Evolutionary conservation across 2,888 invertebrate genomes (phyloP), one percentile per base, ranked within the genome.

Genomic region (Furcula furcula): DNA sequence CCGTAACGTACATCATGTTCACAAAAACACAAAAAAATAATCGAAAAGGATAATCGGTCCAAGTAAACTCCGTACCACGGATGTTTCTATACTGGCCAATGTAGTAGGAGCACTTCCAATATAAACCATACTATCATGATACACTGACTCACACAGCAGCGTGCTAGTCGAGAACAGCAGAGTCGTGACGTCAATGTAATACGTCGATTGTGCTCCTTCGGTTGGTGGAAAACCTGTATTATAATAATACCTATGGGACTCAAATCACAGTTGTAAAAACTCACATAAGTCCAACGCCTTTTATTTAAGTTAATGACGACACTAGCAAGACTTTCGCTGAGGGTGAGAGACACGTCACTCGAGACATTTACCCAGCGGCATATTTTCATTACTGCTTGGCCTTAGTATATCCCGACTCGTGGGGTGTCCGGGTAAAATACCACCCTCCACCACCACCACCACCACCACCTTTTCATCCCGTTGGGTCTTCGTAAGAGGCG

Each of bases 1-100:
- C 77, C 2, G 81, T 65, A 64, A n/a, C n/a, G n/a, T 77, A 77
- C 86, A 86, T 86, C 36, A 44, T 72, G 36, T n/a, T 18, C 30
- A 34, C 29, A 23, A 36, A 18, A 44, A 31, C 29, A 49, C 40
- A 34, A 40, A 29, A 34, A 12, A 20, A 36, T 42, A 27, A 36
- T 12, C 29, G 29, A 27, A 40, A 27, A 25, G 30, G 16, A 32
- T 34, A 32, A 37, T 23, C 36, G 45, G 33, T 40, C 31, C 31
- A 32, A 44, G 37, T 45, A 23, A 40, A 34, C 39, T 34, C 34
- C 39, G 34, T 34, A 29, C 41, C 45, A 41, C 46, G 50, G 37
- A 36, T 39, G 37, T 44, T 36, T 41, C 49, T 45, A 55, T 54
- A 79, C 78, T 79, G 80, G 55, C 40, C 42, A 40, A 43, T 42